Percentiles rank a stretch among this genome's conserved stretches.
phyloP scores from a whole-genome alignment of 2,888 invertebrate species.

The Phengaris arion region DNA sequence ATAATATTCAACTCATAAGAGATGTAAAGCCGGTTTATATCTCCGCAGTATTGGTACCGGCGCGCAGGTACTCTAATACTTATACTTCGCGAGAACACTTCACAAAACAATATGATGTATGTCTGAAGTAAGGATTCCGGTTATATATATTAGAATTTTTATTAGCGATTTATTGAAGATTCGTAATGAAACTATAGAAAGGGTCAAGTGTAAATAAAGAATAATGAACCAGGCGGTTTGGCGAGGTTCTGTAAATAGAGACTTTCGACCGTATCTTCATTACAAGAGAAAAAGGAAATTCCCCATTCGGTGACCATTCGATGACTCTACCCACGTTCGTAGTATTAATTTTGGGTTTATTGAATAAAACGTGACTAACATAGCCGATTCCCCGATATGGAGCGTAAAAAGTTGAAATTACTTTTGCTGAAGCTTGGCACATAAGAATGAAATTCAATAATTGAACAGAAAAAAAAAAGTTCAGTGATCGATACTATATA shows the following conservation, averaged over 20 bases:
- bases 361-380: constrained; percentile 73
- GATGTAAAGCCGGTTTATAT: too few species aligned
- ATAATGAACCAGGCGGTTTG: constrained; percentile 27
- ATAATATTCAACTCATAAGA: background rate
- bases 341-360: constrained; percentile 75
- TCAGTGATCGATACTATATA: background rate
- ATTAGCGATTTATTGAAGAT: background rate
- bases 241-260: constrained; percentile 32
- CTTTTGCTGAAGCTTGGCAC: constrained; percentile 18
- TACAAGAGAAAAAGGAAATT: constrained; percentile 56
- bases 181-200: constrained; percentile 25
- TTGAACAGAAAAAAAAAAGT: background rate
- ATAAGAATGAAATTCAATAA: constrained; percentile 9
- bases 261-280: constrained; percentile 50
- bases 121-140: background rate
- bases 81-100: background rate
- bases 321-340: constrained; percentile 58
- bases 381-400: constrained; percentile 58
- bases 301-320: constrained; percentile 53
- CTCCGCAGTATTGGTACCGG: too few species aligned
- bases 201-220: constrained; percentile 31
- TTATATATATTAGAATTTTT: background rate
- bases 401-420: constrained; percentile 44
- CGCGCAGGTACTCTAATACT: too few species aligned
- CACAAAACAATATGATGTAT: background rate